These are phyloP conservation scores for Sarotherodon lohbergeri DNA, from an alignment of 2,113 vertebrate genomes.

Conservation along the genomic window DNA sequence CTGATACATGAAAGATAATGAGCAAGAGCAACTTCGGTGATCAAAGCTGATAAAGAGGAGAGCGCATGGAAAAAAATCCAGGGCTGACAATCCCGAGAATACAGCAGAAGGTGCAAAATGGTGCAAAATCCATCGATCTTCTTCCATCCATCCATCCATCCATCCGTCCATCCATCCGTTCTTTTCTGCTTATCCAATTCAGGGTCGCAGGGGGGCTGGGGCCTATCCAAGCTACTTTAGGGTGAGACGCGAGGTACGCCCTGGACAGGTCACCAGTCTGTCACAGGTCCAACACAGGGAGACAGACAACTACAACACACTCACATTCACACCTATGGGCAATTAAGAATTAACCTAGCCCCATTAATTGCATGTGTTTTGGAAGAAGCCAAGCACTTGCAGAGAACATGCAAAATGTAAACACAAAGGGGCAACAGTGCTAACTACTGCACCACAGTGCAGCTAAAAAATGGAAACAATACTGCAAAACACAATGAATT, in stretches of 20 bases:
- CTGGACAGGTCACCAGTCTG: not conserved
- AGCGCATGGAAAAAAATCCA: not conserved
- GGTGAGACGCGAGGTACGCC: not conserved
- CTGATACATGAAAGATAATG: not conserved
- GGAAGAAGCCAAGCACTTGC: not conserved
- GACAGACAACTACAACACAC: not conserved
- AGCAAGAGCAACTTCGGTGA: not conserved
- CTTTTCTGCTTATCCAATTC: not conserved
- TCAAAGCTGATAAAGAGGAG: not conserved
- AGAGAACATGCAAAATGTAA: not conserved
- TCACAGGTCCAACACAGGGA: not conserved
- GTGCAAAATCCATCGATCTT: not conserved
- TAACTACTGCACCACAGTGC: not conserved
- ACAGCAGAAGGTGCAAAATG: not conserved
- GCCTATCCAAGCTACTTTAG: not conserved
- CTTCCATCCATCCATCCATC: not conserved
- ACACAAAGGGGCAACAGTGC: not conserved
- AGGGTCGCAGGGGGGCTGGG: not conserved
- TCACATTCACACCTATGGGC: not conserved
- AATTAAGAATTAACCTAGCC: not conserved
- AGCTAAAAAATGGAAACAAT: not conserved
- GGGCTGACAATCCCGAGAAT: not conserved
- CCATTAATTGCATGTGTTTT: not conserved
- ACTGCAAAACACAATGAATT: not conserved
- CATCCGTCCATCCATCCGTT: not conserved